Evolutionary conservation across 2,113 vertebrate species (phyloP).

Genomic region (Podarcis raffonei): DNA sequence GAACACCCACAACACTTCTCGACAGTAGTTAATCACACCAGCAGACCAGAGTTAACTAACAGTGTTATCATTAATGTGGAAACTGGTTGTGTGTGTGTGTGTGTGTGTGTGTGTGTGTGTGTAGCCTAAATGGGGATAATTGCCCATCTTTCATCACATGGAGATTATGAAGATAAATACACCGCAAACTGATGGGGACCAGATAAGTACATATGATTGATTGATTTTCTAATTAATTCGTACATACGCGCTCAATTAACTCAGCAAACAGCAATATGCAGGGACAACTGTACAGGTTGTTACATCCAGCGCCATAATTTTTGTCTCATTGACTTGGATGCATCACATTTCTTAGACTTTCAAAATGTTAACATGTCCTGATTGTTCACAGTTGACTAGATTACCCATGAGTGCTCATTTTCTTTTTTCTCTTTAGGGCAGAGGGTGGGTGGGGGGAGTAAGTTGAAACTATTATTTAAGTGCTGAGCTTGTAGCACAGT

Average conservation of each 20-base stretch:
- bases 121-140: constrained; percentile 17
- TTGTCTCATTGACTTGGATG: constrained; percentile 47
- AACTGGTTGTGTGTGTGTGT: neutral
- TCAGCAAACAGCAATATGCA: constrained; percentile 10
- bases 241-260: constrained; percentile 40
- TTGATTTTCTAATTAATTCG: constrained; percentile 40
- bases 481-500: neutral
- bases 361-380: constrained; percentile 48
- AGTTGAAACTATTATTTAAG: neutral
- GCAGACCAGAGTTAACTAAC: constrained; percentile 8
- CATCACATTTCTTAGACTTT: constrained; percentile 44
- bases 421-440: neutral
- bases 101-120: neutral
- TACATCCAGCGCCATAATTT: constrained; percentile 37
- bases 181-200: constrained; percentile 15
- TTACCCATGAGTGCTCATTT: neutral
- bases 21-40: constrained; percentile 1
- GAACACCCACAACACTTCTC: neutral
- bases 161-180: constrained; percentile 21
- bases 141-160: constrained; percentile 20
- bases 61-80: constrained; percentile 2
- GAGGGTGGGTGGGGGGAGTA: neutral
- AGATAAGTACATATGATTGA: constrained; percentile 25
- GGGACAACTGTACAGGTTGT: constrained; percentile 38
- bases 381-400: constrained; percentile 32